Evolutionary conservation across 2,888 invertebrate genomes (phyloP), one percentile per base, ranked within the genome.

Genomic region (Drosophila paranaensis): DNA sequence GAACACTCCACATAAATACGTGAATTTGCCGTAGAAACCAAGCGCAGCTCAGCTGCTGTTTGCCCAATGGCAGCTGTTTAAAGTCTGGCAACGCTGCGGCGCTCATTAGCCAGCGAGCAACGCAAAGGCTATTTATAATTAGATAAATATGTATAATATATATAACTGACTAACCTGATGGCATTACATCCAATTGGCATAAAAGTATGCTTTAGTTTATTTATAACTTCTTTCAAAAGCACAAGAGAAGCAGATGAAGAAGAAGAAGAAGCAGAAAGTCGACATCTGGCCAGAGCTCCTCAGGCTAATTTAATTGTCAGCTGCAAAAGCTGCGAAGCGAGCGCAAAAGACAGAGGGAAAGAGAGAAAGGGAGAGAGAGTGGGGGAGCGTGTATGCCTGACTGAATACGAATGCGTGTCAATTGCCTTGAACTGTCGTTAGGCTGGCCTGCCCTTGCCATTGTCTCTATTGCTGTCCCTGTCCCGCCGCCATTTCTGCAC

Each of bases 151-250:
- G 20, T 20, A 20, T 20, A 20, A 20, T 20, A 20, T 20, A 20
- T 20, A 20, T 20, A 20, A 2, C 9, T n/a, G n/a, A 46, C 14
- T 33, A 35, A 8, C 50, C 3, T 16, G 3, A 27, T 27, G 10
- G 16, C 3, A 9, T 2, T 8, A 20, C 6, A 13, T 1, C 25
- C n/a, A 39, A 5, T 30, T 4, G 30, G 6, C 66, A 33, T 14
- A 66, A 54, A 62, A 66, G 66, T 62, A 66, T 66, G 62, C 66
- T 66, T 55, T 55, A 42, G 8, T 30, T 55, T 60, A 37, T 35
- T 50, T 13, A 30, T 10, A 27, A 0, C n/a, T n/a, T 9, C 33
- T 33, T 33, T 2, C 14, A 27, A 5, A n/a, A 2, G n/a, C 5
- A 6, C 30, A 48, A 30, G 10, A 30, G 30, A 2, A 46, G 27